phyloP scores from a whole-genome alignment of 2,888 invertebrate genomes.

The Troilus luridus region DNA sequence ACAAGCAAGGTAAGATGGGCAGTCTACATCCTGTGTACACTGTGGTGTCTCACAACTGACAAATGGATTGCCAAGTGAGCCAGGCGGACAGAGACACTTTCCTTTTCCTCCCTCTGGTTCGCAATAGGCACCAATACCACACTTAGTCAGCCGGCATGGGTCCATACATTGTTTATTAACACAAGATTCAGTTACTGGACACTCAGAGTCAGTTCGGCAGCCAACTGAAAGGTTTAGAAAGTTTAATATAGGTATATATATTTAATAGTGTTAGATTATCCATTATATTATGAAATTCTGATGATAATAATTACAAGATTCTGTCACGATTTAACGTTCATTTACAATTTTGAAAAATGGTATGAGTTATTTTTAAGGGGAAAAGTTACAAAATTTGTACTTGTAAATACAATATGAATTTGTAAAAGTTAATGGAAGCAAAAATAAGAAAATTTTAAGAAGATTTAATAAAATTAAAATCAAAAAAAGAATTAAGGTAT shows the following conservation, averaged over 20 bases:
- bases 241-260: background rate
- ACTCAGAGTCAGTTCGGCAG: constrained; percentile 88
- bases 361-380: background rate
- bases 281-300: background rate
- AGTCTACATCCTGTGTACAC: constrained; percentile 82
- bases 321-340: background rate
- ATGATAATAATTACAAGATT: background rate
- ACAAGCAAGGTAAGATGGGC: constrained; percentile 85
- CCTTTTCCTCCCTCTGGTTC: constrained; percentile 76
- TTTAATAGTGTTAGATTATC: background rate
- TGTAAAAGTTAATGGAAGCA: background rate
- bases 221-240: constrained; percentile 75
- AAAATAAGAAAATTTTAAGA: background rate
- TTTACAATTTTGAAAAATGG: background rate
- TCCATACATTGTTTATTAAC: constrained; percentile 85
- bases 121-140: constrained; percentile 85
- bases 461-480: background rate
- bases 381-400: background rate
- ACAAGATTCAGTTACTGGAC: constrained; percentile 85
- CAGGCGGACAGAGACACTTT: constrained; percentile 82
- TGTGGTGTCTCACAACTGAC: constrained; percentile 83
- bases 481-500: background rate
- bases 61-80: constrained; percentile 85
- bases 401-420: background rate
- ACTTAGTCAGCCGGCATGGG: constrained; percentile 84